Conservation (phyloP, 1,140 invertebrate genomes). For the Zaprionus ghesquierei region DNA sequence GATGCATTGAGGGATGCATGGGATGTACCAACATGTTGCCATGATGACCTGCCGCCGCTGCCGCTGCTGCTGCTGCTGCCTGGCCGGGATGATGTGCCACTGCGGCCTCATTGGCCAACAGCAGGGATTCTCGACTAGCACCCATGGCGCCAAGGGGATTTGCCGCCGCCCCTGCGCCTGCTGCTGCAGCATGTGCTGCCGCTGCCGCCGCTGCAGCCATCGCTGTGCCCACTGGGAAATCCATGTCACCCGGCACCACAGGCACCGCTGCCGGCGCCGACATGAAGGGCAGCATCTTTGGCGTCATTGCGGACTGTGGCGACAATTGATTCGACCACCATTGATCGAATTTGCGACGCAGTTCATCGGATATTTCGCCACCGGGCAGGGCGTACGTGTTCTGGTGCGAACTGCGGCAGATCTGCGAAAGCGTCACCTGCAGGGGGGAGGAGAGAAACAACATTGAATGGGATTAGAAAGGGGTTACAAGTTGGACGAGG, state of each 20-base stretch:
- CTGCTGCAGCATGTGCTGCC: conserved; percentile 83
- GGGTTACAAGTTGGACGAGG: conserved; percentile 20
- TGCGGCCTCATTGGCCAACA: conserved; percentile 65
- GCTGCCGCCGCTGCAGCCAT: conserved; percentile 73
- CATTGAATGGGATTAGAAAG: conserved; percentile 18
- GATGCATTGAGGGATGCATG: conserved; percentile 85
- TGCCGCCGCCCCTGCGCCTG: conserved; percentile 83
- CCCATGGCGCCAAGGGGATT: conserved; percentile 82
- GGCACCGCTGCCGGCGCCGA: conserved; percentile 65
- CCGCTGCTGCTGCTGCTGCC: conserved; percentile 67
- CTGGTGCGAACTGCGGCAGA: conserved; percentile 87
- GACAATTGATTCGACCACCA: conserved; percentile 88
- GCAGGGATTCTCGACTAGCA: conserved; percentile 61
- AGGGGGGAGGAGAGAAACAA: conserved; percentile 44
- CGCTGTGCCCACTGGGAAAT: conserved; percentile 83
- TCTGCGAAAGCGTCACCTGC: conserved; percentile 89
- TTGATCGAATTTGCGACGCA: conserved; percentile 89
- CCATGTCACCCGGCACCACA: conserved; percentile 66
- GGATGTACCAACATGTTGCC: conserved; percentile 84
- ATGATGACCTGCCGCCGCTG: conserved; percentile 36
- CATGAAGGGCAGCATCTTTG: conserved; percentile 82
- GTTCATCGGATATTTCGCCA: conserved; percentile 89
- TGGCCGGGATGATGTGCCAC: conserved; percentile 56
- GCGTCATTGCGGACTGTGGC: conserved; percentile 83
- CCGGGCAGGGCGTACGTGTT: conserved; percentile 84